A percentile compares a stretch with the other conserved stretches of the same genome.
Evolutionary conservation across 2,113 vertebrate species (phyloP).

Genomic region (Mus pahari): DNA sequence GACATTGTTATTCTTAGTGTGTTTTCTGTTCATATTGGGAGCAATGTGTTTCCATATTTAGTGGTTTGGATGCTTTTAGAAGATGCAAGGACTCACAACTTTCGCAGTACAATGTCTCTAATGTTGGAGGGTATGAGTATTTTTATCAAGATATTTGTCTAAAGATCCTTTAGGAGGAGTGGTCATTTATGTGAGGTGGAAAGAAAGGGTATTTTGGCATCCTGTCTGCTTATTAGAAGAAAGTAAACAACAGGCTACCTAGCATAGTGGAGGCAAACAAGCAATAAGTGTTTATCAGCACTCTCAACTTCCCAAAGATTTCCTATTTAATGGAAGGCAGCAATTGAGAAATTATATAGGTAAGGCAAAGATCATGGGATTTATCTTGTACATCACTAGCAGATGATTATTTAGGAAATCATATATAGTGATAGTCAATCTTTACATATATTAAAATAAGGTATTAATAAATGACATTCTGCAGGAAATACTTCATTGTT

Average conservation of each 20-base stretch:
- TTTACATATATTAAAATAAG: not conserved
- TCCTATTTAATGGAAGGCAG: not conserved
- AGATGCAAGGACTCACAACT: not conserved
- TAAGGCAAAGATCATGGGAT: not conserved
- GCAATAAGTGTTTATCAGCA: not conserved
- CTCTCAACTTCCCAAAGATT: not conserved
- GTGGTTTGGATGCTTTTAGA: not conserved
- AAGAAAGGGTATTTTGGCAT: not conserved
- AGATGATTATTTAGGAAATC: slow-evolving; percentile 33
- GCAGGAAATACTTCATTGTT: slow-evolving; percentile 17
- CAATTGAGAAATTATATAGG: not conserved
- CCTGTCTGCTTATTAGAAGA: not conserved
- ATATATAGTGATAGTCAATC: not conserved
- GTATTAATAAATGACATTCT: slow-evolving; percentile 34
- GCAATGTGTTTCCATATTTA: not conserved
- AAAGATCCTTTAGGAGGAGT: not conserved
- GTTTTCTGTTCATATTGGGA: not conserved
- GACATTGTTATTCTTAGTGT: not conserved
- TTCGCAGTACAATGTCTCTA: fast-evolving
- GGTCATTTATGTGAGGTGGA: not conserved
- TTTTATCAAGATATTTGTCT: not conserved
- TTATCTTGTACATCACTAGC: not conserved
- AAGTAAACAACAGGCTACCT: not conserved
- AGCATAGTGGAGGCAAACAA: not conserved
- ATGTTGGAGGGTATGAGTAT: not conserved